These are phyloP conservation scores for Orthosia gothica DNA, from an alignment of 2,888 invertebrate genomes.

Conservation along the genomic window DNA sequence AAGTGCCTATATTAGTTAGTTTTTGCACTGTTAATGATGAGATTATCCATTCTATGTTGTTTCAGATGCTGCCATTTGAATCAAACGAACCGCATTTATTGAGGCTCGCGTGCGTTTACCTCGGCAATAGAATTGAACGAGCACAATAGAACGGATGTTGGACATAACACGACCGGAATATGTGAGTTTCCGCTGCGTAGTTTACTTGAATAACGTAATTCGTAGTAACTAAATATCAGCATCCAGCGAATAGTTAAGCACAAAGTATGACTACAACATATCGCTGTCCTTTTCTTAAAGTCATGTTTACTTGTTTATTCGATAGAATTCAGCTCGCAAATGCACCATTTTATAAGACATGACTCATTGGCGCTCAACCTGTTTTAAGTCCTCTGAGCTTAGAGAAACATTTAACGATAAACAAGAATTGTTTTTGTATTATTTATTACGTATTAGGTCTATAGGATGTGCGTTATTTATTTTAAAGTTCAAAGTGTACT, in stretches of 20 bases:
- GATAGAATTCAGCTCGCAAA: conserved; percentile 66
- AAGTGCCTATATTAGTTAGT: conserved; percentile 35
- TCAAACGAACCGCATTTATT: conserved; percentile 37
- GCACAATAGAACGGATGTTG: conserved; percentile 86
- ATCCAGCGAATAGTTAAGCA: conserved; percentile 6
- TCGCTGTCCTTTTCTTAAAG: conserved; percentile 14
- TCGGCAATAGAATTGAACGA: conserved; percentile 72
- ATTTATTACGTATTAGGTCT: conserved; percentile 32
- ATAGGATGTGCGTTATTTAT: conserved; percentile 12
- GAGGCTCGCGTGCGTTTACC: conserved; percentile 62
- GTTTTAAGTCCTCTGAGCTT: conserved; percentile 78
- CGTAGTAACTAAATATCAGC: conserved; percentile 44
- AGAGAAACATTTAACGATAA: conserved; percentile 68
- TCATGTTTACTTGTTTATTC: conserved; percentile 36
- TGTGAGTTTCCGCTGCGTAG: conserved; percentile 80
- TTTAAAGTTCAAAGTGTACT: not conserved
- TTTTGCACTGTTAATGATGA: conserved; percentile 41
- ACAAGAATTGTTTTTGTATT: conserved; percentile 42
- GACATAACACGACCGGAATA: conserved; percentile 82
- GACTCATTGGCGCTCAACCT: conserved; percentile 78
- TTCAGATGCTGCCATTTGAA: conserved; percentile 33
- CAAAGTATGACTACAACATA: conserved; percentile 3
- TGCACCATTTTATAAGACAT: conserved; percentile 73
- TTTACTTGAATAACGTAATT: conserved; percentile 68
- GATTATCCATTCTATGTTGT: conserved; percentile 14